Percentiles rank a stretch among this genome's conserved stretches.
Conservation (phyloP, 2,113 vertebrate genomes). For the Monarcha castaneiventris region DNA sequence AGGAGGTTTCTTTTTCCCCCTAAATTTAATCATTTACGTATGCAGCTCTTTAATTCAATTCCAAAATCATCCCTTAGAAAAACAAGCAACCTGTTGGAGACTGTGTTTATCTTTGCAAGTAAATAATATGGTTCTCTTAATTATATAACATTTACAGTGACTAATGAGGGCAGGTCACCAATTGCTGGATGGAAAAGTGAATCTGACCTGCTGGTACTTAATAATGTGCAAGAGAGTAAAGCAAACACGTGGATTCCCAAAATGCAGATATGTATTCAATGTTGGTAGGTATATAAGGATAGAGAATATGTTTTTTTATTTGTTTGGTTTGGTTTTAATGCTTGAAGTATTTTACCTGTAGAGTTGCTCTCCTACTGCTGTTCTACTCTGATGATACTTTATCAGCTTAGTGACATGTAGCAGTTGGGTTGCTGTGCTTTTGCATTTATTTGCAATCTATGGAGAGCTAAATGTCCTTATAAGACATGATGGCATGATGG, state of each 20-base stretch:
- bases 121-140: not conserved
- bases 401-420: not conserved
- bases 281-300: not conserved
- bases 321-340: not conserved
- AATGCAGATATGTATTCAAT: not conserved
- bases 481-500: not conserved
- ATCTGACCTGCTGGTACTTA: not conserved
- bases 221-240: not conserved
- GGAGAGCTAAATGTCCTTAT: not conserved
- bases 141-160: not conserved
- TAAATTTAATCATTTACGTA: constrained; percentile 56
- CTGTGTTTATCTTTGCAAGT: constrained; percentile 55
- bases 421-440: not conserved
- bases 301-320: not conserved
- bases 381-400: not conserved
- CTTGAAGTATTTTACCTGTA: not conserved
- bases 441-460: not conserved
- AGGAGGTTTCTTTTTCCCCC: constrained; percentile 41
- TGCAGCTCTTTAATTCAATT: constrained; percentile 49
- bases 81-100: constrained; percentile 48
- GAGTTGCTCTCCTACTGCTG: not conserved
- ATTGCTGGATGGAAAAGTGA: not conserved
- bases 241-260: not conserved
- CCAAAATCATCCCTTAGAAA: constrained; percentile 35
- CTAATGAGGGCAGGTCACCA: not conserved